Base-by-base conservation (phyloP, 2,797 vertebrate species). In the Prunella strophiata region DNA sequence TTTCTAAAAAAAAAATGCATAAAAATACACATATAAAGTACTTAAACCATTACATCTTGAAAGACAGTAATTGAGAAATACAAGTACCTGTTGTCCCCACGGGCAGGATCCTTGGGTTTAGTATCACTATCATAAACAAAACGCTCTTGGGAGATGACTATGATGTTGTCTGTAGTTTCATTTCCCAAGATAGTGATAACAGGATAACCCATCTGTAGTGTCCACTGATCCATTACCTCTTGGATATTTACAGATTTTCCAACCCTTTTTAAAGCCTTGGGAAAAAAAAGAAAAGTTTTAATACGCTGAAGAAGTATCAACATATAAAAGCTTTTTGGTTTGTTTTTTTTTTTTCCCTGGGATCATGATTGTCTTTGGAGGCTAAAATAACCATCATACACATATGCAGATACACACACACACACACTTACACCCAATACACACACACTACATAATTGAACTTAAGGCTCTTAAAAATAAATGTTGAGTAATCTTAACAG, bases 161-260 rank as follows among this genome's bases (percentile, higher is more conserved):
- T 97, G 92, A 97, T 97, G 91, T 98, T 98, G 89, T 98, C 98
- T 75, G 98, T 96, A 58, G 98, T 99, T 96, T 98, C 98, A 96
- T 99, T 99, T 98, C 98, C 98, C 97, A 98, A 98, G 97, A 99
- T 98, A 96, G 99, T 99, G 81, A 99, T 97, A 51, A 99, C 98
- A 20, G 99, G 99, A 96, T 99, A 99, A 54, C 99, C 99, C 99
- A 99, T 99, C 94, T 99, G 99, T 29, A 99, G 98, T 25, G 99
- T 99, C 99, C 99, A 99, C 72, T 98, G 98, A 97, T 99, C 99
- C 99, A 99, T 99, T 93, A 99, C 99, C 94, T 98, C 98, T 57
- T 99, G 98, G 43, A 99, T 98, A 97, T 99, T 98, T 80, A 99
- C 98, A 96, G 98, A 98, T 96, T 98, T 99, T 85, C 99, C 99